phyloP scores from a whole-genome alignment of 2,888 invertebrate species.

The Noctua comes region DNA sequence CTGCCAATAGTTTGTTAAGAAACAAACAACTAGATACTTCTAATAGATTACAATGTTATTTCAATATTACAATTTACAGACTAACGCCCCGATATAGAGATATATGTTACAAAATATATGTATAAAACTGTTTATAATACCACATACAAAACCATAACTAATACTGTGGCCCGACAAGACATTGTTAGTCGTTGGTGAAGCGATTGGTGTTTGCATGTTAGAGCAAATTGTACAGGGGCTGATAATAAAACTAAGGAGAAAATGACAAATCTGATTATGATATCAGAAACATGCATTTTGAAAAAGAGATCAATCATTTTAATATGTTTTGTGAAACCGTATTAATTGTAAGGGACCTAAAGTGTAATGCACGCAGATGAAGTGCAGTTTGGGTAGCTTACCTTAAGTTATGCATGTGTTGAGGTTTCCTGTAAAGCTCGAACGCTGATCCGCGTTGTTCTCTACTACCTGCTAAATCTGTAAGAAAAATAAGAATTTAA shows the following conservation, averaged over 20 bases:
- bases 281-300: slow-evolving; percentile 79
- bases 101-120: slow-evolving; percentile 88
- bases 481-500: background rate
- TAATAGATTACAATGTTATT: slow-evolving; percentile 77
- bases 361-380: slow-evolving; percentile 37
- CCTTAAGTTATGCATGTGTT: slow-evolving; percentile 95
- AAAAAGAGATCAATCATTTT: slow-evolving; percentile 33
- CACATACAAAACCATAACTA: slow-evolving; percentile 89
- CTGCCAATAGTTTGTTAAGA: slow-evolving; percentile 85
- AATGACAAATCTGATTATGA: slow-evolving; percentile 52
- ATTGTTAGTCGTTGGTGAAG: slow-evolving; percentile 90
- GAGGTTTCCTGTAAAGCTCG: slow-evolving; percentile 97
- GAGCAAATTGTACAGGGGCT: slow-evolving; percentile 89
- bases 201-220: slow-evolving; percentile 91
- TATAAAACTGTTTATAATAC: slow-evolving; percentile 81
- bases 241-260: slow-evolving; percentile 55
- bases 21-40: slow-evolving; percentile 82
- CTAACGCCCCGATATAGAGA: slow-evolving; percentile 83
- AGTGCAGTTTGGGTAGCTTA: slow-evolving; percentile 79
- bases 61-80: slow-evolving; percentile 84
- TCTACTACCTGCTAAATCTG: slow-evolving; percentile 95
- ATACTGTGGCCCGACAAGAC: slow-evolving; percentile 88
- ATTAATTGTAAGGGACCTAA: slow-evolving; percentile 43
- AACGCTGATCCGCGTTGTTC: slow-evolving; percentile 98
- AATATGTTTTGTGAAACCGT: slow-evolving; percentile 49